Evolutionary conservation across 2,113 vertebrate genomes (phyloP), one percentile per base, ranked within the genome.

Genomic region (Mionectes macconnelli): DNA sequence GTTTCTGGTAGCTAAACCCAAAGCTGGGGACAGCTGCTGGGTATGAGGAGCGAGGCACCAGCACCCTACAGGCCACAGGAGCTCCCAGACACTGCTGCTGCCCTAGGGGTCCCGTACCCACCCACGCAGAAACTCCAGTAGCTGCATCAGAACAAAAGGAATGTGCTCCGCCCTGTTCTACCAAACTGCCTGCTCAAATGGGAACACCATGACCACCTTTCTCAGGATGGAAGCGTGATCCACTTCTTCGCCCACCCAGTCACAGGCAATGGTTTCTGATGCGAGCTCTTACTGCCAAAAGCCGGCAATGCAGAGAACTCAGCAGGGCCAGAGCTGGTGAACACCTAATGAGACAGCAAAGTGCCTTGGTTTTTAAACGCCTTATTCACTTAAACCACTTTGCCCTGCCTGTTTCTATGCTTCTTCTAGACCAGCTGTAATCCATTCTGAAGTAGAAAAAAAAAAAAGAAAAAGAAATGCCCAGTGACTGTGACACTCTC

Each of bases 21-120:
- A 57, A 45, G 10, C 60, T 39, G 40, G 72, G 80, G 66, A 28
- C 5, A 59, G 31, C 35, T 59, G 55, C 39, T 16, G 31, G 44
- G 37, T 21, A 4, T 1, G 1, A 44, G 28, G 33, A 69, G 62
- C 24, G 33, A 68, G 10, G 27, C 22, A 10, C 44, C 24, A 39
- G 19, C 39, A n/a, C 10, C n/a, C n/a, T 12, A 23, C 0, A 1
- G 25, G 35, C 6, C 4, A 1, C 8, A 24, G 0, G 0, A 44
- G 63, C n/a, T 42, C 39, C 44, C 5, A 2, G 22, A 23, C 4
- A 12, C 33, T 11, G 14, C 64, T 28, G 40, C 24, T 17, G 27
- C 30, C 49, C 12, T n/a, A 10, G 4, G 4, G 10, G 31, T 24
- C 33, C 63, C 3, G 5, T 30, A 12, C 33, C 40, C 52, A 21